A percentile compares a stretch with the other conserved stretches of the same genome.
Evolutionary conservation across 2,797 vertebrate species (phyloP).

Genomic region (Protosalanx chinensis): DNA sequence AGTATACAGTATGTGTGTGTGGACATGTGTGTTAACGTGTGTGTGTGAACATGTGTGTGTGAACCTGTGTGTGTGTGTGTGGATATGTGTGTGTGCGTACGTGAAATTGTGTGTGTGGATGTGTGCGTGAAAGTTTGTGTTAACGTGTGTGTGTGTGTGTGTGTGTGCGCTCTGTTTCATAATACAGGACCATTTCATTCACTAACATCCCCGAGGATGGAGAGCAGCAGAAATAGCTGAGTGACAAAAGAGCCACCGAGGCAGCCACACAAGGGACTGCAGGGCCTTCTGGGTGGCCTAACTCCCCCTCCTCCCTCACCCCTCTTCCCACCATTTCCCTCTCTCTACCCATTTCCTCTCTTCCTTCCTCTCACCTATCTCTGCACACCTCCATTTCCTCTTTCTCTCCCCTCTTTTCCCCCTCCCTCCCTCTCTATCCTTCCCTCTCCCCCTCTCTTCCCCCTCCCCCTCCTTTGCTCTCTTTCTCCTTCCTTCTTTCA

Average conservation of each 20-base stretch:
- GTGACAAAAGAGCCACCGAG: slow-evolving; percentile 57
- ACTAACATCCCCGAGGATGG: slow-evolving; percentile 44
- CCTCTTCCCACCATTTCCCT: not conserved
- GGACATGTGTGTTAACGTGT: slow-evolving; percentile 14
- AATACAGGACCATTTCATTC: slow-evolving; percentile 22
- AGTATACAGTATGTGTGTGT: not conserved
- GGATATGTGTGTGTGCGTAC: not conserved
- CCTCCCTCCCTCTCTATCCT: not conserved
- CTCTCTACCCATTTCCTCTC: not conserved
- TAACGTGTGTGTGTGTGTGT: slow-evolving; percentile 8
- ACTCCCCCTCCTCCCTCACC: not conserved
- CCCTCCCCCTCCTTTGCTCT: not conserved
- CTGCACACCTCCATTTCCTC: not conserved
- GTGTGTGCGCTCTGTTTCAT: not conserved
- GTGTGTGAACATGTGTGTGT: not conserved
- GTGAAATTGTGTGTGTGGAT: not conserved
- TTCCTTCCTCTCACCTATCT: too few relatives aligned
- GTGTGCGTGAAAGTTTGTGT: slow-evolving; percentile 9
- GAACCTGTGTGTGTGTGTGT: not conserved
- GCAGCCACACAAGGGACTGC: slow-evolving; percentile 51
- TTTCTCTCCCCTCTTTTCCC: not conserved
- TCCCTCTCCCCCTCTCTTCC: not conserved
- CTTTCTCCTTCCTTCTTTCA: slow-evolving; percentile 15
- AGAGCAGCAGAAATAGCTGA: slow-evolving; percentile 60
- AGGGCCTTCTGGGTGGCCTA: slow-evolving; percentile 38